Evolutionary conservation across 2,888 invertebrate species (phyloP).

Genomic region (Acanthopleura granulata): DNA sequence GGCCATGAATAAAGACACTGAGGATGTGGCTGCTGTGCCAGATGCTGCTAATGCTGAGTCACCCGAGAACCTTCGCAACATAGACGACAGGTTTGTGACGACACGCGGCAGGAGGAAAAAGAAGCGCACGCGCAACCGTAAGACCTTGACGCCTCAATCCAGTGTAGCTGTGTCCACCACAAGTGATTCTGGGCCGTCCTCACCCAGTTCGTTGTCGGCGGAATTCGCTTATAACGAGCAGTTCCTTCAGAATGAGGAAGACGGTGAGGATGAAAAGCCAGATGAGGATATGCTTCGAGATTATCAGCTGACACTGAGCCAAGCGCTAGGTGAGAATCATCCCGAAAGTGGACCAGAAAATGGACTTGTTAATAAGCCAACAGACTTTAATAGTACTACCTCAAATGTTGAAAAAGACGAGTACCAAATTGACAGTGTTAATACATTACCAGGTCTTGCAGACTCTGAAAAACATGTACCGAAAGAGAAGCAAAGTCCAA

Average conservation of each 20-base stretch:
- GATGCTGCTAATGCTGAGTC: neutral
- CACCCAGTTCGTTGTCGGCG: slow-evolving; percentile 48
- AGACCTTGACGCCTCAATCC: slow-evolving; percentile 45
- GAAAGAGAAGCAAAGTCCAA: neutral
- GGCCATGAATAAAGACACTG: slow-evolving; percentile 35
- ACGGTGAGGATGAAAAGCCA: slow-evolving; percentile 45
- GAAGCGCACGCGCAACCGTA: slow-evolving; percentile 32
- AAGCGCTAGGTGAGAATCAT: slow-evolving; percentile 45
- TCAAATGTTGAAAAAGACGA: neutral
- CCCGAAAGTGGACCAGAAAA: slow-evolving; percentile 20
- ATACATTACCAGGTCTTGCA: neutral
- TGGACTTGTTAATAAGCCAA: neutral
- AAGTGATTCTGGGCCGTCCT: slow-evolving; percentile 49
- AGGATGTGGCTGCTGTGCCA: slow-evolving; percentile 20
- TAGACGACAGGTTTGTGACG: slow-evolving; percentile 57
- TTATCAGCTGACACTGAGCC: slow-evolving; percentile 54
- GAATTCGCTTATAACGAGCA: slow-evolving; percentile 44
- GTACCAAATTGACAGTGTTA: neutral
- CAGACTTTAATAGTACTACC: neutral
- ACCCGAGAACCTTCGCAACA: neutral
- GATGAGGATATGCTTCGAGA: slow-evolving; percentile 53
- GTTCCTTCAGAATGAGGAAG: slow-evolving; percentile 26
- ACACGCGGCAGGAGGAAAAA: slow-evolving; percentile 32
- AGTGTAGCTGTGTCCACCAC: slow-evolving; percentile 59
- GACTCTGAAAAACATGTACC: neutral